These are phyloP conservation scores for Scaeva pyrastri DNA, from an alignment of 2,888 invertebrate species.

Conservation along the genomic window DNA sequence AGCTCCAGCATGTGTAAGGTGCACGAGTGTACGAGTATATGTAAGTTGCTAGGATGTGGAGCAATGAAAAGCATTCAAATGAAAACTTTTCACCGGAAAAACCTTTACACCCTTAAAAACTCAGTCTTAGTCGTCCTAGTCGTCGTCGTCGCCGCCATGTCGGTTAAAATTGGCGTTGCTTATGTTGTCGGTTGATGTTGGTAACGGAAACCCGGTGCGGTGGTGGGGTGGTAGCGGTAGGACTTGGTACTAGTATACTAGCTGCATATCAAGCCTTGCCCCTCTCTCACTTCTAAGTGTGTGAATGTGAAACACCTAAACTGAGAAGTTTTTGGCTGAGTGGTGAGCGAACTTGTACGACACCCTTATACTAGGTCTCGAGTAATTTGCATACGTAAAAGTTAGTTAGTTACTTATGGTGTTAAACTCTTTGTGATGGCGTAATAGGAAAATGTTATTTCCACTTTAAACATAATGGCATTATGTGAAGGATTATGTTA, in stretches of 20 bases:
- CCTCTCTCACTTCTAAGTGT: background rate
- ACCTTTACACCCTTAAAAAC: conserved; percentile 61
- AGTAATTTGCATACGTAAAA: conserved; percentile 75
- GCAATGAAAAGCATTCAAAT: conserved; percentile 66
- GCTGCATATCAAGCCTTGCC: background rate
- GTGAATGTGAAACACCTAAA: conserved; percentile 55
- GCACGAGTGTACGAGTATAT: too few relatives aligned
- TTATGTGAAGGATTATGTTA: conserved; percentile 75
- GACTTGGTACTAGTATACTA: conserved; percentile 25
- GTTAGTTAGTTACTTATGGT: conserved; percentile 76
- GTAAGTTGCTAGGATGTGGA: conserved; percentile 9
- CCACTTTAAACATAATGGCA: conserved; percentile 74
- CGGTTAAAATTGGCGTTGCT: conserved; percentile 61
- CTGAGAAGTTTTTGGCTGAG: conserved; percentile 64
- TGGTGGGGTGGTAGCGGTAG: conserved; percentile 13
- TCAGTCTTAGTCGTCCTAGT: conserved; percentile 56
- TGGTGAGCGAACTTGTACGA: conserved; percentile 53
- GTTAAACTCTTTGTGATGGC: conserved; percentile 74
- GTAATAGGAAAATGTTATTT: conserved; percentile 75
- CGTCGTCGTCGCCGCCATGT: conserved; percentile 43
- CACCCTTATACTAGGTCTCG: conserved; percentile 43
- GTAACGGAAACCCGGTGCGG: conserved; percentile 58
- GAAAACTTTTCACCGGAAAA: conserved; percentile 72
- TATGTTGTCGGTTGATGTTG: conserved; percentile 66
- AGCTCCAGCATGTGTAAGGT: conserved; percentile 10